Evolutionary conservation across 2,888 invertebrate species (phyloP).

Genomic region (Acrocyrtus sp.): DNA sequence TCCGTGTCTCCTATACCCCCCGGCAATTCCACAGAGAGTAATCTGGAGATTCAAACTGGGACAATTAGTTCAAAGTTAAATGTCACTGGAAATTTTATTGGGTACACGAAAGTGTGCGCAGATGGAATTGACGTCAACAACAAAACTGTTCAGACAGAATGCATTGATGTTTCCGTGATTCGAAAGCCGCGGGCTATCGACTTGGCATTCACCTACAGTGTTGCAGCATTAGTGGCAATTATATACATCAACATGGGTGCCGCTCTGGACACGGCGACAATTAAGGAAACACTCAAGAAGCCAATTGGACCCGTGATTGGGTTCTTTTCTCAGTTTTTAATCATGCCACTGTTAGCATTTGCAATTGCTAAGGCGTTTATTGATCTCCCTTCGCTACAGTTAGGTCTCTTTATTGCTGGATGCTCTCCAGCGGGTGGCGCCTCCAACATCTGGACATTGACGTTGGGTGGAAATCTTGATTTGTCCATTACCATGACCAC

Average conservation of each 20-base stretch:
- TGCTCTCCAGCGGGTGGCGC: conserved; percentile 95
- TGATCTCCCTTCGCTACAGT: conserved; percentile 74
- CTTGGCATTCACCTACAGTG: conserved; percentile 78
- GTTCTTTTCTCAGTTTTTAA: conserved; percentile 79
- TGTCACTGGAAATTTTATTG: conserved; percentile 65
- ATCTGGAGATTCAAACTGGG: conserved; percentile 19
- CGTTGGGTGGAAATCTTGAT: conserved; percentile 91
- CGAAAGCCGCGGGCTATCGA: conserved; percentile 76
- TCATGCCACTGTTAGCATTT: conserved; percentile 78
- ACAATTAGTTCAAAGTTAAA: conserved; percentile 53
- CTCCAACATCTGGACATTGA: conserved; percentile 94
- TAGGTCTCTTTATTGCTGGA: conserved; percentile 91
- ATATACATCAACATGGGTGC: conserved; percentile 93
- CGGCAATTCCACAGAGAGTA: background rate
- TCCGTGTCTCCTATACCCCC: conserved; percentile 20
- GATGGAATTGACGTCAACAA: conserved; percentile 30
- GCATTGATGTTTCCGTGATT: conserved; percentile 70
- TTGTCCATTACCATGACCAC: conserved; percentile 96
- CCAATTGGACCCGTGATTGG: conserved; percentile 85
- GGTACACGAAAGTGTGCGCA: conserved; percentile 64
- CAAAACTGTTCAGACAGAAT: conserved; percentile 18
- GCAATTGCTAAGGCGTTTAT: conserved; percentile 48
- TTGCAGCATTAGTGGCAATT: conserved; percentile 79
- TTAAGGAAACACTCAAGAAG: conserved; percentile 74
- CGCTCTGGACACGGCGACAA: conserved; percentile 80